Base-by-base conservation (phyloP, 64 coral and sea anemone genomes). In the Pocillopora verrucosa region DNA sequence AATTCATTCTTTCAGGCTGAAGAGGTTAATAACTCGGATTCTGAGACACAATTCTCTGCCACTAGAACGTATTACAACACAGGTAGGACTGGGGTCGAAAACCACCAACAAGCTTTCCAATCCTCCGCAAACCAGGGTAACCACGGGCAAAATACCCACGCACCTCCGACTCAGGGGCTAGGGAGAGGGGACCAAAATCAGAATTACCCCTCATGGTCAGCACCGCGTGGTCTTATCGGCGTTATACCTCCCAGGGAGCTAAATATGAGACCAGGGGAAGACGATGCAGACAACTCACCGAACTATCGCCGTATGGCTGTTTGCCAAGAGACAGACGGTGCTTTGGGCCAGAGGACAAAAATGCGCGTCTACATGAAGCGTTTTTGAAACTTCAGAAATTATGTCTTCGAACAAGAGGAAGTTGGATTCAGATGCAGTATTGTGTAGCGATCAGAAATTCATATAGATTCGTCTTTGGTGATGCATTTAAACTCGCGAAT, bases 291-390 rank as follows among this genome's bases (percentile, higher is more conserved):
- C 9, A 34, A 5, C 37, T 17, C 20, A 57, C 10, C 10, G 7
- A 85, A 79, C 57, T 79, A 85, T 58, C 62, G 90, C 41, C 74
- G 90, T 61, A 87, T 87, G 90, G 90, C 90, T 34, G 76, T 92
- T 16, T 92, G 90, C 34, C 72, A 87, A 59, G 90, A 59, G 13
- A 92, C 84, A 13, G 90, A 92, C 83, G 75, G 73, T 3, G 90
- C 90, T 0, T 59, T 45, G 61, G 34, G 56, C 5, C 60, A 84
- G 26, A 86, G 90, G 60, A 77, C 41, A 72, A 86, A 86, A 87
- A 92, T 92, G 90, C 61, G 90, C 0, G 84, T 92, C 1, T 92
- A 92, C 63, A 79, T 78, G 76, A 92, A 92, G 63, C 75, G 90
- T 9, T 92, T 92, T 87, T 92, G 17, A 80, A 13, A 17, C 19